These are phyloP conservation scores for Halictus ligatus DNA, from an alignment of 2,888 invertebrate species.

Conservation along the genomic window DNA sequence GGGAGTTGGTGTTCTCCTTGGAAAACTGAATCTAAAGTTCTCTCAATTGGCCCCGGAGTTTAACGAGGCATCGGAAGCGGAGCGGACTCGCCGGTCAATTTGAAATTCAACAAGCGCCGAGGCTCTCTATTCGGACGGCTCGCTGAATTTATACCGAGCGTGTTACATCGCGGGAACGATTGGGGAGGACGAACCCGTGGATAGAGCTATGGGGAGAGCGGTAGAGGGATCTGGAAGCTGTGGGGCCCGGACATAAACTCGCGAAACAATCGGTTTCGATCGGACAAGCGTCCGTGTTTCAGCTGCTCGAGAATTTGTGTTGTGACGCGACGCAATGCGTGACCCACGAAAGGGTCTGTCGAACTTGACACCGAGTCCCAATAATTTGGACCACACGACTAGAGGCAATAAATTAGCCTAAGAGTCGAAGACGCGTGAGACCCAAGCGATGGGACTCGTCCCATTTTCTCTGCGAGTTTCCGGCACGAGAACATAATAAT, in stretches of 20 bases:
- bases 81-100: background rate
- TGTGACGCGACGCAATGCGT: too few relatives aligned
- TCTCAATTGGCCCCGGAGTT: background rate
- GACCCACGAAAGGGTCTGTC: too few relatives aligned
- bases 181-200: background rate
- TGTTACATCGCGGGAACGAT: background rate
- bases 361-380: too few relatives aligned
- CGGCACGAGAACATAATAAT: too few relatives aligned
- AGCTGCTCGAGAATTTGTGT: too few relatives aligned
- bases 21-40: background rate
- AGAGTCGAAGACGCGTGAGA: too few relatives aligned
- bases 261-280: background rate
- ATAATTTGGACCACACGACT: too few relatives aligned
- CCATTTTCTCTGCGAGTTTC: too few relatives aligned
- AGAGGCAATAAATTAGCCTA: too few relatives aligned
- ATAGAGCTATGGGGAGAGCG: background rate
- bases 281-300: background rate
- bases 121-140: background rate
- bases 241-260: background rate
- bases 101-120: conserved; percentile 5
- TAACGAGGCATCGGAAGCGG: background rate
- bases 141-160: background rate
- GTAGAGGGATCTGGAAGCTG: background rate
- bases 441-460: too few relatives aligned
- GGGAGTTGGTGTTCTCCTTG: background rate